phyloP scores from a whole-genome alignment of 2,113 vertebrate genomes.

The Cricetomys ansorgei region DNA sequence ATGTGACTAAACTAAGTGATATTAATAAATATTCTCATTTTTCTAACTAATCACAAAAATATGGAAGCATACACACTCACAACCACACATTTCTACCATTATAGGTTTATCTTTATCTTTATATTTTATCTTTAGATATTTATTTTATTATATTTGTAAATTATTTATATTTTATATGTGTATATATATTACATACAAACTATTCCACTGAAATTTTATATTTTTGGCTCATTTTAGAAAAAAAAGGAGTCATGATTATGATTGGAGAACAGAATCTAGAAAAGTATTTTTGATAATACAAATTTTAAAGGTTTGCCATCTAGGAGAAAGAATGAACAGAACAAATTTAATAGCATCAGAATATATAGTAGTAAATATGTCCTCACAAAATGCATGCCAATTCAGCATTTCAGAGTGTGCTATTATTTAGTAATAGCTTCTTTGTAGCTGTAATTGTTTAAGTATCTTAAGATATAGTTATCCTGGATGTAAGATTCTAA shows the following conservation, averaged over 20 bases:
- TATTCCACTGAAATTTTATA: not conserved
- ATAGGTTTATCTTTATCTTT: not conserved
- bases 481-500: too few relatives aligned
- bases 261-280: not conserved
- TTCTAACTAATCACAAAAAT: not conserved
- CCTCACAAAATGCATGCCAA: not conserved
- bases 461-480: not conserved
- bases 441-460: not conserved
- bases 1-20: not conserved
- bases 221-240: not conserved
- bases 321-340: not conserved
- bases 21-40: not conserved
- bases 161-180: not conserved
- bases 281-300: not conserved
- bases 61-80: rapidly evolving
- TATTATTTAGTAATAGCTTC: not conserved
- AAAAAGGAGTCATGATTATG: not conserved
- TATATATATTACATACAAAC: not conserved
- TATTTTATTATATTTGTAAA: too few relatives aligned
- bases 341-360: not conserved
- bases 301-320: not conserved
- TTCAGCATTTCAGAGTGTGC: not conserved
- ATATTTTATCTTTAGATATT: too few relatives aligned
- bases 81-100: not conserved
- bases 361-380: not conserved